phyloP scores from a whole-genome alignment of 2,888 invertebrate species.

The Andrena haemorrhoa region DNA sequence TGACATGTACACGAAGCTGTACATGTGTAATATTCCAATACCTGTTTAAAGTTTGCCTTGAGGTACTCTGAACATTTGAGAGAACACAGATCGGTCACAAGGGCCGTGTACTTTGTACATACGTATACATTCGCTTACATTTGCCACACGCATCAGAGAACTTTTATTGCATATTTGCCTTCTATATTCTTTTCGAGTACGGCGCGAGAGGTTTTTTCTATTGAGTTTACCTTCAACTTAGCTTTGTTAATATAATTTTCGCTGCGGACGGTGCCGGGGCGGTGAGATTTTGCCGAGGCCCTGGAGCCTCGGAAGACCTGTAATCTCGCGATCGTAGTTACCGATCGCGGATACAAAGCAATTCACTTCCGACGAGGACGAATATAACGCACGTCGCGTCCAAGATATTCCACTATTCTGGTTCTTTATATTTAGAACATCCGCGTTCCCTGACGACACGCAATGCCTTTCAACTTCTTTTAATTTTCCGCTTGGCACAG shows the following conservation, averaged over 20 bases:
- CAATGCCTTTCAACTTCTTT: conserved; percentile 47
- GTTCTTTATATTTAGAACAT: conserved; percentile 57
- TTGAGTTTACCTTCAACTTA: conserved; percentile 24
- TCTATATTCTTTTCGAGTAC: conserved; percentile 29
- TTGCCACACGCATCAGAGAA: conserved; percentile 49
- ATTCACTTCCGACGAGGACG: background rate
- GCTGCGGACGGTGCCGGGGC: background rate
- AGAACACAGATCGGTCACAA: conserved; percentile 11
- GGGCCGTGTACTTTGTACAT: conserved; percentile 25
- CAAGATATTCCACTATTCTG: conserved; percentile 35
- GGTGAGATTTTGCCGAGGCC: background rate
- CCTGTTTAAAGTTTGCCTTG: conserved; percentile 2
- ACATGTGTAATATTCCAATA: conserved; percentile 27
- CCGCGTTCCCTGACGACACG: conserved; percentile 50
- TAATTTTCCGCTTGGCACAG: conserved; percentile 71
- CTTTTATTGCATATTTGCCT: conserved; percentile 57
- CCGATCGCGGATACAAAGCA: conserved; percentile 30
- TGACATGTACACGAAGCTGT: conserved; percentile 53
- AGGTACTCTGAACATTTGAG: conserved; percentile 3
- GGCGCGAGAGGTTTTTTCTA: background rate
- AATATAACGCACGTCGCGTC: conserved; percentile 7
- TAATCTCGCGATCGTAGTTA: conserved; percentile 7
- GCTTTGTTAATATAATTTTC: conserved; percentile 40
- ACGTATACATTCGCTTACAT: conserved; percentile 30
- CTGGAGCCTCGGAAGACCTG: too few species aligned